Evolutionary conservation across 2,888 invertebrate genomes (phyloP).

Genomic region (Acleris emargana): DNA sequence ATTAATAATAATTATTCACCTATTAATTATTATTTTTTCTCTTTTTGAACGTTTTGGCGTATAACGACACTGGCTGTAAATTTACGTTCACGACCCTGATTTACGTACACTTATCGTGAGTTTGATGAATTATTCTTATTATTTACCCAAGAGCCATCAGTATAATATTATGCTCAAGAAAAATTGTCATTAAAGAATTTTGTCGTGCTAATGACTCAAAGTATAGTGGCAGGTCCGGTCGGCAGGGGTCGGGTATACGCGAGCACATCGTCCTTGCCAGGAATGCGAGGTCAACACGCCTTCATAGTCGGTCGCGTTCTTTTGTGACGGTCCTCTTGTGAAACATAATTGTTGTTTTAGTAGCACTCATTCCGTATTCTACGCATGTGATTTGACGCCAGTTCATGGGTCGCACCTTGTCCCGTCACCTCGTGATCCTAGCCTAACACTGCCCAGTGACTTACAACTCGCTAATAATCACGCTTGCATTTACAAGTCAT

Average conservation of each 20-base stretch:
- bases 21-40: too few relatives aligned
- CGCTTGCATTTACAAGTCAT: conserved; percentile 14
- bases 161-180: conserved; percentile 37
- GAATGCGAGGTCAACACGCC: conserved; percentile 82
- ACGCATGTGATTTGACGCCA: conserved; percentile 65
- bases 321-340: conserved; percentile 70
- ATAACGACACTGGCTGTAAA: too few relatives aligned
- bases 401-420: conserved; percentile 56
- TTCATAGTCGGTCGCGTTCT: conserved; percentile 67
- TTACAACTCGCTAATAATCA: conserved; percentile 22
- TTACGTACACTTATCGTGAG: neutral
- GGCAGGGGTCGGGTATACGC: conserved; percentile 52
- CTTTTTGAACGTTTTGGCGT: too few relatives aligned
- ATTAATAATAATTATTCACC: too few relatives aligned
- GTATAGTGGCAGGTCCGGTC: conserved; percentile 46
- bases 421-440: conserved; percentile 36
- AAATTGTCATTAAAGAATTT: conserved; percentile 41
- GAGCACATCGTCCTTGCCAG: conserved; percentile 77
- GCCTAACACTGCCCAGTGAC: conserved; percentile 1
- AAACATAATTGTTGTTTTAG: conserved; percentile 69
- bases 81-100: too few relatives aligned
- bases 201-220: conserved; percentile 47
- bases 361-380: conserved; percentile 69
- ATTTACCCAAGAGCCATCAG: conserved; percentile 35
- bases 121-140: neutral